Conservation (phyloP, 2,113 vertebrate genomes). For the Alouatta palliata region DNA sequence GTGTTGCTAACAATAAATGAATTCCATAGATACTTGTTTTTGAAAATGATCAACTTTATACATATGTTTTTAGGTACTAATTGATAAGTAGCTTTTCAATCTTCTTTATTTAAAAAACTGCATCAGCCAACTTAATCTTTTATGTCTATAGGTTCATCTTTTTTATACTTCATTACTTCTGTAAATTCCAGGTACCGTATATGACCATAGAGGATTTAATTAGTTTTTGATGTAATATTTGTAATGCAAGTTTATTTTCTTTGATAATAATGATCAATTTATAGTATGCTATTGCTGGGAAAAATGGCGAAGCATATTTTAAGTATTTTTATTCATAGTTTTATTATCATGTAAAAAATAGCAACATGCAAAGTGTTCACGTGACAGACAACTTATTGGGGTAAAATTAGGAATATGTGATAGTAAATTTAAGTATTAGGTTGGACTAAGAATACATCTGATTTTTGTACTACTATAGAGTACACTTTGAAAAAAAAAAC, state of each 20-base stretch:
- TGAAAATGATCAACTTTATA: conserved; percentile 38
- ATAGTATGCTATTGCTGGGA: background rate
- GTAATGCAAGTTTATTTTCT: conserved; percentile 4
- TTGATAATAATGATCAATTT: conserved; percentile 27
- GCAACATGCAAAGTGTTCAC: background rate
- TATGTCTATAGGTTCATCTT: background rate
- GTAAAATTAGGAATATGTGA: background rate
- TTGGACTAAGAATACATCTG: background rate
- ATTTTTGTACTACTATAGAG: background rate
- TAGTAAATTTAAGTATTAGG: background rate
- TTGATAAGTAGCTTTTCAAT: background rate
- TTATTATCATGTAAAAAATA: background rate
- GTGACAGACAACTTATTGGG: background rate
- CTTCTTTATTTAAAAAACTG: background rate
- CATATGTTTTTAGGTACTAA: background rate
- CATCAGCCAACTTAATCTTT: background rate
- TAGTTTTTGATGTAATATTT: conserved; percentile 4
- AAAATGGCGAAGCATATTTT: background rate
- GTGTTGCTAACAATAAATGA: conserved; percentile 13
- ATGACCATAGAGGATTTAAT: background rate
- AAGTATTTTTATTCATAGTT: conserved; percentile 7
- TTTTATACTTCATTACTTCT: background rate
- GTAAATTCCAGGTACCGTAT: background rate
- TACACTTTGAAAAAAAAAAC: background rate
- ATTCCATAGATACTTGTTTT: background rate